phyloP scores from a whole-genome alignment of 1,140 invertebrate species.

The Neocloeon triangulifer region DNA sequence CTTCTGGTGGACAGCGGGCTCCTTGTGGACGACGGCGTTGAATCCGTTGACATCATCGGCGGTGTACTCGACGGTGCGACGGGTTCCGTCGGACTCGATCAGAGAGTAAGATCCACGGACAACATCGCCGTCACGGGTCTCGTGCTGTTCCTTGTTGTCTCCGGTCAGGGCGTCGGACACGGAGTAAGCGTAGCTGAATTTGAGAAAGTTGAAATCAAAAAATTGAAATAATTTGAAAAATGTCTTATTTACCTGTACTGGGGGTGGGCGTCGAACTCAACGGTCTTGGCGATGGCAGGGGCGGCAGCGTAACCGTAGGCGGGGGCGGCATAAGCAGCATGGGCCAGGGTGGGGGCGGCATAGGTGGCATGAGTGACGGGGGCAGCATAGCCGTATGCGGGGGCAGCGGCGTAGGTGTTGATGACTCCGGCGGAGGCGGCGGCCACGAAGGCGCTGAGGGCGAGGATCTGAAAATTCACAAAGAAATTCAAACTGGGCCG shows the following conservation, averaged over 20 bases:
- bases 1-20: too few species aligned
- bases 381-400: conserved; percentile 15
- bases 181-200: conserved; percentile 10
- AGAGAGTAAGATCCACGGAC: conserved; percentile 15
- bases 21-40: conserved; percentile 16
- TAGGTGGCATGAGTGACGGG: conserved; percentile 10
- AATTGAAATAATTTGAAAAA: conserved; percentile 1
- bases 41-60: conserved; percentile 12
- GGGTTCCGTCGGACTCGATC: conserved; percentile 16
- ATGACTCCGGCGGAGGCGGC: conserved; percentile 8
- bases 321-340: conserved; percentile 10
- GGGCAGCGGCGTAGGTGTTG: too few species aligned
- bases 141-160: conserved; percentile 16
- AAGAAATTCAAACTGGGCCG: too few species aligned
- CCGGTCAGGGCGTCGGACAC: conserved; percentile 13
- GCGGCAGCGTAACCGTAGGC: conserved; percentile 10
- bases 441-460: conserved; percentile 12
- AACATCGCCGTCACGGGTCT: conserved; percentile 14
- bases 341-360: conserved; percentile 12
- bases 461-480: conserved; percentile 9
- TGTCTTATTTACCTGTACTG: conserved; percentile 3
- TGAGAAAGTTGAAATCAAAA: conserved; percentile 7
- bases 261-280: conserved; percentile 9
- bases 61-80: too few species aligned
- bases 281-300: conserved; percentile 9